Conservation (phyloP, 2,888 invertebrate species). For the Tenthredo scrophulariae region DNA sequence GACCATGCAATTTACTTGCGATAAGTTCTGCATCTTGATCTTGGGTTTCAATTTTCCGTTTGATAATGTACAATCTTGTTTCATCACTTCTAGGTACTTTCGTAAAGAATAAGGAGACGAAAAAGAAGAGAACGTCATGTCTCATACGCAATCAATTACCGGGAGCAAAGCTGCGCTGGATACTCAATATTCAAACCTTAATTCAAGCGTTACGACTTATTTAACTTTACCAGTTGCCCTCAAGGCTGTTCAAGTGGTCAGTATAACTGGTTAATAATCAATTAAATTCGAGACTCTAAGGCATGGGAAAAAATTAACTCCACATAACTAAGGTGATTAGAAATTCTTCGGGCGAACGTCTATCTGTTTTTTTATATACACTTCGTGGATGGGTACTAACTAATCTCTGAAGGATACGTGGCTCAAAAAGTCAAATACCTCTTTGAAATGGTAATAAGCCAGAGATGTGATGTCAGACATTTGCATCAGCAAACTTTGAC, state of each 20-base stretch:
- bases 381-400: no score
- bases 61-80: not conserved
- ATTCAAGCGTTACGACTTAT: slow-evolving; percentile 9
- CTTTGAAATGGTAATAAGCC: not conserved
- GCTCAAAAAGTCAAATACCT: not conserved
- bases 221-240: slow-evolving; percentile 21
- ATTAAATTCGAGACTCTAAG: not conserved
- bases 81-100: not conserved
- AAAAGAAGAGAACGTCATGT: not conserved
- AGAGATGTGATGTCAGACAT: not conserved
- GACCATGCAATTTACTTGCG: not conserved
- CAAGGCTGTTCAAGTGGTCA: slow-evolving; percentile 26
- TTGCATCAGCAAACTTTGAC: not conserved
- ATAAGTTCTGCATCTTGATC: not conserved
- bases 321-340: not conserved
- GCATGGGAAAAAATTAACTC: not conserved
- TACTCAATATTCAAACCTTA: not conserved
- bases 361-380: not conserved
- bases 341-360: not conserved
- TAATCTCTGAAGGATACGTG: not conserved
- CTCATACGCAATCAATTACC: slow-evolving; percentile 3
- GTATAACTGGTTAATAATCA: not conserved
- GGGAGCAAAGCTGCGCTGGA: not conserved
- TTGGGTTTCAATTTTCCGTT: not conserved
- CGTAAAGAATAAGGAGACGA: not conserved